Percentiles rank a stretch among this genome's conserved stretches.
These are phyloP conservation scores for Lithophane ornitopus DNA, from an alignment of 2,888 invertebrate genomes.

Conservation along the genomic window DNA sequence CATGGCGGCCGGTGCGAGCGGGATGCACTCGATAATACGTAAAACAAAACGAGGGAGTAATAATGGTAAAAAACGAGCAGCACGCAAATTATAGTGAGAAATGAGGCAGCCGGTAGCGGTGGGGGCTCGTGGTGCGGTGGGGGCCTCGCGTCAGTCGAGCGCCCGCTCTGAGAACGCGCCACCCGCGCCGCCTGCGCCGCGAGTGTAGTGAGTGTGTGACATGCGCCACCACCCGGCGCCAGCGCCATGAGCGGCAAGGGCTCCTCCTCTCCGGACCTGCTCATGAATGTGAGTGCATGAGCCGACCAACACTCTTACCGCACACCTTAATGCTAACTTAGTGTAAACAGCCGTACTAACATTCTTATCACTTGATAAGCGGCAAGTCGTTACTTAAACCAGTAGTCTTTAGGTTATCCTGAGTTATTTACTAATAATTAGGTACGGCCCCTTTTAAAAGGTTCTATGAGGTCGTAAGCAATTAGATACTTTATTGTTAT, in stretches of 20 bases:
- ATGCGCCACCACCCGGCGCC: conserved; percentile 82
- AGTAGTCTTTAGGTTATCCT: conserved; percentile 12
- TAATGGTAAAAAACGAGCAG: conserved; percentile 91
- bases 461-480: neutral
- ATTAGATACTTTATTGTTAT: neutral
- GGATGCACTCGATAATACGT: conserved; percentile 91
- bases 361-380: conserved; percentile 50
- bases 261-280: conserved; percentile 80
- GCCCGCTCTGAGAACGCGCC: conserved; percentile 83
- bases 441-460: neutral
- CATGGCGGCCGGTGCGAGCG: conserved; percentile 91
- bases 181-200: conserved; percentile 87
- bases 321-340: conserved; percentile 50
- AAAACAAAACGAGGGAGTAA: conserved; percentile 91
- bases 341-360: conserved; percentile 57
- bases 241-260: conserved; percentile 69
- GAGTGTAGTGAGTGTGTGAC: conserved; percentile 88
- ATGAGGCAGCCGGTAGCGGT: conserved; percentile 91
- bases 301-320: conserved; percentile 57
- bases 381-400: conserved; percentile 3
- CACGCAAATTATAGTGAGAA: conserved; percentile 91
- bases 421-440: conserved; percentile 5
- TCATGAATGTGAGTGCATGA: conserved; percentile 90
- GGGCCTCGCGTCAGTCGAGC: conserved; percentile 87
- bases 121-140: conserved; percentile 86